A percentile compares a stretch with the other conserved stretches of the same genome.
These are phyloP conservation scores for Todus mexicanus DNA, from an alignment of 2,797 vertebrate genomes.

Conservation along the genomic window DNA sequence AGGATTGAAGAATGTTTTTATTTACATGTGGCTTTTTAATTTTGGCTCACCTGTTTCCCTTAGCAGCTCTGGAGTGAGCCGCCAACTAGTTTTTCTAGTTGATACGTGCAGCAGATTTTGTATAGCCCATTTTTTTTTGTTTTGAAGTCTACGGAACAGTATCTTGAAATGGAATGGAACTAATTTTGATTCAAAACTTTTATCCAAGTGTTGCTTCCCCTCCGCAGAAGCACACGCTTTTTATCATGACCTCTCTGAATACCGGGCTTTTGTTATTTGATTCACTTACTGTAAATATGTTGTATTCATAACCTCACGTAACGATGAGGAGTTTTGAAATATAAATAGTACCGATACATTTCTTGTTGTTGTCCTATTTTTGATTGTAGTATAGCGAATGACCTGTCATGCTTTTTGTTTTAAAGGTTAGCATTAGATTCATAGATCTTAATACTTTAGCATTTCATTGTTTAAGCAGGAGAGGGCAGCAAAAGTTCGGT, in stretches of 20 bases:
- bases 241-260: slow-evolving; percentile 49
- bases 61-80: slow-evolving; percentile 45
- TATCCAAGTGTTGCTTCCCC: slow-evolving; percentile 45
- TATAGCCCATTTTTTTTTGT: slow-evolving; percentile 56
- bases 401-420: slow-evolving; percentile 66
- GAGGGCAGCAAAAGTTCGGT: slow-evolving; percentile 79
- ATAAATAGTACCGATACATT: slow-evolving; percentile 75
- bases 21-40: slow-evolving; percentile 52
- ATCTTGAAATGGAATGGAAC: slow-evolving; percentile 42
- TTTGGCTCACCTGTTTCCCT: slow-evolving; percentile 54
- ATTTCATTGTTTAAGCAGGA: slow-evolving; percentile 77
- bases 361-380: slow-evolving; percentile 75
- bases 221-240: slow-evolving; percentile 29
- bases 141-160: slow-evolving; percentile 18
- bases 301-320: slow-evolving; percentile 75
- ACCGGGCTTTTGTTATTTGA: slow-evolving; percentile 55
- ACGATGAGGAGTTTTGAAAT: slow-evolving; percentile 74
- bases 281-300: slow-evolving; percentile 75
- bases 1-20: slow-evolving; percentile 38
- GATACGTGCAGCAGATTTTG: slow-evolving; percentile 52
- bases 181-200: slow-evolving; percentile 12
- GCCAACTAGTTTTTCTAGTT: slow-evolving; percentile 41
- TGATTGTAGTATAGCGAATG: slow-evolving; percentile 65
- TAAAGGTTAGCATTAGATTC: slow-evolving; percentile 62
- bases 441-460: slow-evolving; percentile 66